Evolutionary conservation across 2,888 invertebrate genomes (phyloP), one percentile per base, ranked within the genome.

Genomic region (Polymixis lichenea): DNA sequence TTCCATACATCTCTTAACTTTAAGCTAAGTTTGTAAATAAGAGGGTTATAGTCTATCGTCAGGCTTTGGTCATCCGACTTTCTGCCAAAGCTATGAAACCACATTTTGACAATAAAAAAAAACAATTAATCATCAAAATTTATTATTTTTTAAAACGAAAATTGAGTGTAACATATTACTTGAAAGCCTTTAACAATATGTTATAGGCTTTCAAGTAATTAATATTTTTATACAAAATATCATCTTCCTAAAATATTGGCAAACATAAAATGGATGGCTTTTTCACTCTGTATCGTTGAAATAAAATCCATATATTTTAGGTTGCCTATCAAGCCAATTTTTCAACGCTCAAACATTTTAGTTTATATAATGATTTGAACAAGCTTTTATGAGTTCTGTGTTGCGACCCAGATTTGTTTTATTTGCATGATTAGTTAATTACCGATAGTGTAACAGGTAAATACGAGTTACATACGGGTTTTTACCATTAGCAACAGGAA

Each of bases 181-280:
- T 11, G n/a, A n/a, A n/a, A n/a, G n/a, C n/a, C n/a, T n/a, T n/a
- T n/a, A n/a, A 22, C 51, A 55, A 49, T 65, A 65, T 49, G 8
- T 56, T 53, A n/a, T 15, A 58, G 13, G 64, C 83, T 79, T 78
- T 79, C 43, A 77, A 78, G 55, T 60, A 82, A 79, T 79, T 77
- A 76, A 51, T 25, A 32, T 68, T 83, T 77, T 68, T 64, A 67
- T 67, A 55, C 13, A 53, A 49, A 25, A 53, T 38, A 82, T 62
- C 51, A 77, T 32, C 61, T 53, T 19, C 15, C 43, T 58, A 77
- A 82, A 83, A 70, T 70, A 83, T 77, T 77, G 60, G 60, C n/a
- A 46, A 53, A 66, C 65, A 58, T 58, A 61, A 78, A 80, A 80
- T 70, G 78, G 56, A 71, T 25, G 61, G 56, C 46, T 13, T 19